These are phyloP conservation scores for Spialia ferax DNA, from an alignment of 2,888 invertebrate genomes.

Conservation along the genomic window DNA sequence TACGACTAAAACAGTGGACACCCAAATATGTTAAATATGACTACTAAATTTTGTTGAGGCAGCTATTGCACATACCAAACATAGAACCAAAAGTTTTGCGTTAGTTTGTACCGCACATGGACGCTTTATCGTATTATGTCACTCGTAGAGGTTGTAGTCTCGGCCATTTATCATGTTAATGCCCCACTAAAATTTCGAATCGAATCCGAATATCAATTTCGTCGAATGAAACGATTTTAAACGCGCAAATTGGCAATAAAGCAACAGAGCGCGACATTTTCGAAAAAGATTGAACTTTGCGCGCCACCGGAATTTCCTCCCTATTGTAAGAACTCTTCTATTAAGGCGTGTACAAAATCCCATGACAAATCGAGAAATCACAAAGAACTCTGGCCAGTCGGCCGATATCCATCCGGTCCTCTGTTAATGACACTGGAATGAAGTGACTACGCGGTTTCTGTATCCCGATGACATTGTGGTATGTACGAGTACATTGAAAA, in stretches of 20 bases:
- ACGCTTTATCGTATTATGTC: slow-evolving; percentile 24
- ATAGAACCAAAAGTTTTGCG: background rate
- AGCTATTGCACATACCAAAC: background rate
- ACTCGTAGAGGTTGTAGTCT: background rate
- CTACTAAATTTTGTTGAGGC: background rate
- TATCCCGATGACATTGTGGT: slow-evolving; percentile 25
- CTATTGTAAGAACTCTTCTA: slow-evolving; percentile 71
- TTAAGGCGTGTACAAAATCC: slow-evolving; percentile 59
- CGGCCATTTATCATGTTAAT: slow-evolving; percentile 28
- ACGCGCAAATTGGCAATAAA: slow-evolving; percentile 46
- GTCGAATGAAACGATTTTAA: slow-evolving; percentile 32
- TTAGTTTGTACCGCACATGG: background rate
- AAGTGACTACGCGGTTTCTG: slow-evolving; percentile 45
- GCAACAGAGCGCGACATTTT: slow-evolving; percentile 58
- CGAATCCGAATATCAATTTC: slow-evolving; percentile 34
- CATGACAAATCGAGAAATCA: slow-evolving; percentile 67
- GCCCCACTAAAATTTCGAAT: slow-evolving; percentile 33
- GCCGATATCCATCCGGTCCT: slow-evolving; percentile 41
- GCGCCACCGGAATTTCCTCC: slow-evolving; percentile 68
- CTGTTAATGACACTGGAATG: slow-evolving; percentile 40
- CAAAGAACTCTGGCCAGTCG: slow-evolving; percentile 58
- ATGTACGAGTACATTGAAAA: slow-evolving; percentile 9
- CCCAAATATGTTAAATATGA: background rate
- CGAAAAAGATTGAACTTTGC: slow-evolving; percentile 60
- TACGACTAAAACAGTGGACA: no score